phyloP scores from a whole-genome alignment of 2,888 invertebrate genomes.

The Machimus rusticus region DNA sequence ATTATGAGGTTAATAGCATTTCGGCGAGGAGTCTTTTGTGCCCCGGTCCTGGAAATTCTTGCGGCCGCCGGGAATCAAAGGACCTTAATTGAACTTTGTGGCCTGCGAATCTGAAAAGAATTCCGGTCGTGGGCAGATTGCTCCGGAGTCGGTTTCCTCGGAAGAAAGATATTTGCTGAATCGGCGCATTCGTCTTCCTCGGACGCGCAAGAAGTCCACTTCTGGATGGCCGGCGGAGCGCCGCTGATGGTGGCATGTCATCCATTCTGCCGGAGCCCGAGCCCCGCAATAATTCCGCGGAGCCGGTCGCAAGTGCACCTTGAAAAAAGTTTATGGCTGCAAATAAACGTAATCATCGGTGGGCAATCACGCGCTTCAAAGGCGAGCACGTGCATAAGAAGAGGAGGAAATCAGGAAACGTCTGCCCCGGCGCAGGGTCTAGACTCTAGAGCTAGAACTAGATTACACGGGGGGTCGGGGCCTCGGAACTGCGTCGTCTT shows the following conservation, averaged over 20 bases:
- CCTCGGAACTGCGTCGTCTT: background rate
- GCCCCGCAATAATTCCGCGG: slow-evolving; percentile 2
- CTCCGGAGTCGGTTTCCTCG: background rate
- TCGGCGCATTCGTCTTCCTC: background rate
- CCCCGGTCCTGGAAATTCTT: background rate
- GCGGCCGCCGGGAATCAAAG: background rate
- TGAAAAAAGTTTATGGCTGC: slow-evolving; percentile 46
- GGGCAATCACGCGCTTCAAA: slow-evolving; percentile 46
- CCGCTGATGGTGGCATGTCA: slow-evolving; percentile 34
- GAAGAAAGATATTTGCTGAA: slow-evolving; percentile 15
- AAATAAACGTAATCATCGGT: slow-evolving; percentile 47
- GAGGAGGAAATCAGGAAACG: background rate
- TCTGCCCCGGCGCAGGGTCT: background rate
- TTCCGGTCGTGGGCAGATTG: background rate
- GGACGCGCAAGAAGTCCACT: background rate
- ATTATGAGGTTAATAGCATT: background rate
- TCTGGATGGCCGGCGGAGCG: background rate
- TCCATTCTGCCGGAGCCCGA: background rate
- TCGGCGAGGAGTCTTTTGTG: background rate
- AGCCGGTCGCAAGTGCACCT: background rate
- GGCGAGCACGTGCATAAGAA: slow-evolving; percentile 45
- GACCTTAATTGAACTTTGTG: slow-evolving; percentile 3
- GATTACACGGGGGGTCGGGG: background rate
- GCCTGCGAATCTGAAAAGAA: background rate
- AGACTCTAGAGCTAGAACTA: background rate